Evolutionary conservation across 2,113 vertebrate genomes (phyloP), one percentile per base, ranked within the genome.

Genomic region (Anarrhichthys ocellatus): DNA sequence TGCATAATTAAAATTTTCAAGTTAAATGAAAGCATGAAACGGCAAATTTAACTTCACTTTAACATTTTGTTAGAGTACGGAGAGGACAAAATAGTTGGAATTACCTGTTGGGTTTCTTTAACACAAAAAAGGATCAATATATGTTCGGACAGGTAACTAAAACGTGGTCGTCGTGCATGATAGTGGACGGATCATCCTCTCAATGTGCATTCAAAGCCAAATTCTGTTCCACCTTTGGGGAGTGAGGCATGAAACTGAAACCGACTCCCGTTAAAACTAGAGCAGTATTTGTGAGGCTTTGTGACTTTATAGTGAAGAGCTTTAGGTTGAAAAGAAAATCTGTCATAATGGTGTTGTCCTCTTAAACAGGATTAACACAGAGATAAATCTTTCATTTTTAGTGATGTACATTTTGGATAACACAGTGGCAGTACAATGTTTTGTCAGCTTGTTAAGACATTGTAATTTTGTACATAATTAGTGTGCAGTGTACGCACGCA

Each of bases 311-410:
- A 38, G n/a, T 54, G 8, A 83, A 73, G 20, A 56, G 27, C 32
- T 83, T 54, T 40, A 40, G 50, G 29, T 44, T 61, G 56, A 73
- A 76, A 78, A 62, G 29, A 65, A 29, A 36, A 81, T 29, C 29
- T 54, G 2, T 40, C 61, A 72, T 63, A 64, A 81, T 79, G 48
- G 6, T 14, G 40, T 79, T 65, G 27, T 65, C 48, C 29, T 83
- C 34, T 8, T 34, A 22, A 82, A 80, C 56, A 34, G 64, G 88
- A 29, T 87, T 74, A 77, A 66, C 75, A 61, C 44, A 22, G 1
- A 56, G 52, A 59, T 13, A 56, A 78, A 63, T 38, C 32, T 2
- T 11, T 44, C 67, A 29, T 27, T 29, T 34, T 64, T 27, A n/a
- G 29, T 81, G 59, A 76, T 24, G 58, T 61, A 29, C 68, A 73